Evolutionary conservation across 2,113 vertebrate genomes (phyloP).

Genomic region (Monarcha castaneiventris): DNA sequence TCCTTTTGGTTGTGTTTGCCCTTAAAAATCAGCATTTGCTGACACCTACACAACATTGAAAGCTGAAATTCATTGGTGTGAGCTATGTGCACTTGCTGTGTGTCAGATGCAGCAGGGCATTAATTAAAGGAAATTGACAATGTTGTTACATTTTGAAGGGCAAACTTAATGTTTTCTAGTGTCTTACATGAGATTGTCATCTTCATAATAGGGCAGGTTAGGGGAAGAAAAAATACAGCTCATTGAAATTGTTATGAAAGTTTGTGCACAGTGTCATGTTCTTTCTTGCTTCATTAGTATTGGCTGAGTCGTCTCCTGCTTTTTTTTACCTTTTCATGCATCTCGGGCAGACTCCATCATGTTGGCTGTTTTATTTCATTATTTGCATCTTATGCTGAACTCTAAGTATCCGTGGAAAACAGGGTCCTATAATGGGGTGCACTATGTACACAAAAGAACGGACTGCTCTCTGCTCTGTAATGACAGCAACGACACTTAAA

Average conservation of each 20-base stretch:
- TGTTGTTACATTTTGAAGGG: background rate
- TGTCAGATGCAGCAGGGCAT: background rate
- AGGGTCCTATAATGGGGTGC: background rate
- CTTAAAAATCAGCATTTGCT: background rate
- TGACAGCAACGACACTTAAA: background rate
- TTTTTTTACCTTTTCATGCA: constrained; percentile 36
- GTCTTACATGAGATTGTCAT: background rate
- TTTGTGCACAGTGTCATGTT: background rate
- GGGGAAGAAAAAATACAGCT: background rate
- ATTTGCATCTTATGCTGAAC: background rate
- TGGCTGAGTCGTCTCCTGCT: background rate
- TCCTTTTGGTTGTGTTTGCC: background rate
- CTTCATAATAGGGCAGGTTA: background rate
- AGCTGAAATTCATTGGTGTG: background rate
- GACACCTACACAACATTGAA: background rate
- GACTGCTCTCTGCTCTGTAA: background rate
- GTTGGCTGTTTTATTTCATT: background rate
- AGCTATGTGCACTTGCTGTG: background rate
- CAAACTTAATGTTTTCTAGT: background rate
- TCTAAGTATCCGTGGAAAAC: background rate
- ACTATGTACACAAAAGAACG: background rate
- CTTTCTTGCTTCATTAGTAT: constrained; percentile 21
- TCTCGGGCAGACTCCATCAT: constrained; percentile 27
- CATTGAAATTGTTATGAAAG: background rate
- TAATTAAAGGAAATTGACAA: constrained; percentile 5